phyloP scores from a whole-genome alignment of 2,888 invertebrate genomes.

The Caradrina clavipalpis region DNA sequence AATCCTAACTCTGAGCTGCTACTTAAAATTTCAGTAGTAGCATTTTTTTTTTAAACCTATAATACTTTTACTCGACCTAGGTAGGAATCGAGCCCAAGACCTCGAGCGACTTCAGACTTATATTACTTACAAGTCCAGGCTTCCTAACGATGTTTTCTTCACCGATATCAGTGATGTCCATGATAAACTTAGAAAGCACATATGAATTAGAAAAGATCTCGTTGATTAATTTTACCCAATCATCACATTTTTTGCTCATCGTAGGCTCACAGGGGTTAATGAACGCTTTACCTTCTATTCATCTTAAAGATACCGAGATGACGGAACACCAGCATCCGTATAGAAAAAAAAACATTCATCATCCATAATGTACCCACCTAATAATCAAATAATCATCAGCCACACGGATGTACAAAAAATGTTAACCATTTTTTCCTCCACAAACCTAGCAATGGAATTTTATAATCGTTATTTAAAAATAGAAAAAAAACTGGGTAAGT shows the following conservation, averaged over 20 bases:
- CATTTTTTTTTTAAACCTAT: no score
- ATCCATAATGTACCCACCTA: slow-evolving; percentile 19
- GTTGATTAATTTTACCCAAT: not conserved
- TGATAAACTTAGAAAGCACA: no score
- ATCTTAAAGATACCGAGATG: not conserved
- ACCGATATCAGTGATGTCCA: no score
- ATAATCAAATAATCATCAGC: slow-evolving; percentile 36
- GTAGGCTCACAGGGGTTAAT: slow-evolving; percentile 1
- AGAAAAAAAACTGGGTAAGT: slow-evolving; percentile 1
- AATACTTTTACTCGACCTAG: no score
- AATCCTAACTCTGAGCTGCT: no score
- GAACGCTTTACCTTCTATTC: not conserved
- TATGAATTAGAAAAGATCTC: no score
- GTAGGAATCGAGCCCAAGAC: no score
- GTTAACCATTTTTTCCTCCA: slow-evolving; percentile 17
- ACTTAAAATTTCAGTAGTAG: no score
- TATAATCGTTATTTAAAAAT: slow-evolving; percentile 48
- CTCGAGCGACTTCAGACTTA: no score
- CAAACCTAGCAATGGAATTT: slow-evolving; percentile 46
- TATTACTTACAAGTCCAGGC: no score
- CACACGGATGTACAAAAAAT: slow-evolving; percentile 5
- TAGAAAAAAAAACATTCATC: not conserved
- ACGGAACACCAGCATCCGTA: not conserved
- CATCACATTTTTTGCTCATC: no score
- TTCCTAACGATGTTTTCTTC: no score